Percentiles rank a stretch among this genome's conserved stretches.
phyloP scores from a whole-genome alignment of 2,113 vertebrate species.

The Fulmarus glacialis region DNA sequence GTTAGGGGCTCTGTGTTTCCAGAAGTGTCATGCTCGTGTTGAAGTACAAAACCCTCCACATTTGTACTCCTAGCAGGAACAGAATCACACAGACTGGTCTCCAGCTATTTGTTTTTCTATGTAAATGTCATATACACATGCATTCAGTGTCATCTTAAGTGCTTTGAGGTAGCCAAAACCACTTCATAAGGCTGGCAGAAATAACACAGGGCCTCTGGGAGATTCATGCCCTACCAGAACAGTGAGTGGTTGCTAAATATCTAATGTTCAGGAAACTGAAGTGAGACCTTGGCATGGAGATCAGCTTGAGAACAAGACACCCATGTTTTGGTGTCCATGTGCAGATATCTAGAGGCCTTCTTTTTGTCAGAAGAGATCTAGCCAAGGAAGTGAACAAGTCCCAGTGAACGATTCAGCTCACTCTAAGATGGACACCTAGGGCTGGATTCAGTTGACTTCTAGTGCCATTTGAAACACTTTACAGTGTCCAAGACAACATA shows the following conservation, averaged over 20 bases:
- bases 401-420: neutral
- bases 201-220: neutral
- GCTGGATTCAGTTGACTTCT: neutral
- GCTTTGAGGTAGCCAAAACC: neutral
- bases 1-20: neutral
- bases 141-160: neutral
- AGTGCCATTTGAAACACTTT: neutral
- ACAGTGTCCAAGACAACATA: neutral
- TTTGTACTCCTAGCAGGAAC: neutral
- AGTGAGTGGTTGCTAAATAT: neutral
- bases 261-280: neutral
- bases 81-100: rapidly evolving
- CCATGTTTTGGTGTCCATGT: neutral
- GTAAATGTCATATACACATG: neutral
- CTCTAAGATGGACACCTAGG: neutral
- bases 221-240: neutral
- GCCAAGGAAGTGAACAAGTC: neutral
- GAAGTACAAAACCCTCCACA: neutral
- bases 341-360: neutral
- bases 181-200: neutral
- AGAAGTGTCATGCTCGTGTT: neutral
- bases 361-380: neutral
- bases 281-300: neutral
- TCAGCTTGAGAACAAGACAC: neutral
- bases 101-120: neutral